These are phyloP conservation scores for Alethe diademata DNA, from an alignment of 2,113 vertebrate species.

Conservation along the genomic window DNA sequence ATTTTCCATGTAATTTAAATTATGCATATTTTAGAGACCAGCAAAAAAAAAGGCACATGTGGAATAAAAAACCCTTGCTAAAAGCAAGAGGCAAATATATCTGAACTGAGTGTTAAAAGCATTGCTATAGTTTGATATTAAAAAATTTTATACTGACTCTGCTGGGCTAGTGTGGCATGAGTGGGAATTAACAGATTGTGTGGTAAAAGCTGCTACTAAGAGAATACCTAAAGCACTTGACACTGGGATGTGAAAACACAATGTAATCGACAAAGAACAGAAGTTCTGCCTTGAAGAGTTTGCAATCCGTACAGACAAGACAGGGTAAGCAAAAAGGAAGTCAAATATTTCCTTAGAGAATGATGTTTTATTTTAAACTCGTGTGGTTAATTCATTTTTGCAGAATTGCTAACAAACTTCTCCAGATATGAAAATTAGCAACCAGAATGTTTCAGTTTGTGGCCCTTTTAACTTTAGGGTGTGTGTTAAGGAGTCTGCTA, in stretches of 20 bases:
- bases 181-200: background rate
- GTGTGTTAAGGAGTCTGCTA: background rate
- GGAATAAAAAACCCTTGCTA: background rate
- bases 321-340: background rate
- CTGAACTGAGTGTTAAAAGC: background rate
- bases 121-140: background rate
- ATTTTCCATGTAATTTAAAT: background rate
- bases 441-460: background rate
- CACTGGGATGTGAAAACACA: background rate
- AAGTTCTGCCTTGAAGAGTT: background rate
- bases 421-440: background rate
- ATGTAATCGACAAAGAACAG: background rate
- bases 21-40: background rate
- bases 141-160: background rate
- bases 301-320: background rate
- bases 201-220: background rate
- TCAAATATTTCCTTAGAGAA: background rate
- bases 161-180: background rate
- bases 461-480: background rate
- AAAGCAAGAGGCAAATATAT: background rate
- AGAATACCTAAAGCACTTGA: background rate
- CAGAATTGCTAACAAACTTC: background rate
- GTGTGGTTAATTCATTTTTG: background rate
- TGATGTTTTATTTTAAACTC: background rate
- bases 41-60: background rate